Base-by-base conservation (phyloP, 1,140 invertebrate species). In the Sitophilus oryzae region DNA sequence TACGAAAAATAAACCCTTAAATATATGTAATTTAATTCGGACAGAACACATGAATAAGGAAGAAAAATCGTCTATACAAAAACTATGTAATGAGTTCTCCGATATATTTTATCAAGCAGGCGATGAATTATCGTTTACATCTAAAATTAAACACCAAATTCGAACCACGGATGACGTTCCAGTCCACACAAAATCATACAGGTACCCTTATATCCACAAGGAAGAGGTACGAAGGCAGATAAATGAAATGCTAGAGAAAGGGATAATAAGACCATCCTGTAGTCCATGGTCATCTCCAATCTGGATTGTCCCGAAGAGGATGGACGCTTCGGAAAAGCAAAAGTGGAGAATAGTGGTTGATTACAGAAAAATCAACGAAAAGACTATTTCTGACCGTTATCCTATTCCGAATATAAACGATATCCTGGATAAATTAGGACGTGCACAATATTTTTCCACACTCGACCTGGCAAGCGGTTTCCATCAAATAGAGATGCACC, bases 401-500 rank as follows among this genome's bases (percentile, higher is more conserved):
- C 41, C 19, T 34, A 14, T n/a, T n/a, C n/a, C n/a, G n/a, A n/a
- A n/a, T n/a, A n/a, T n/a, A n/a, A n/a, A n/a, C n/a, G n/a, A n/a
- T 36, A 69, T 68, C 16, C 58, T 79, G 20, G 65, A 74, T 51
- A 49, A 58, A 21, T 48, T 78, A 16, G 62, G 61, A 2, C 68
- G 69, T 21, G 60, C 64, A 16, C 65, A 63, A 23, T 76, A 69
- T 51, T 78, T 78, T 58, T 67, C 69, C 10, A 68, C 70, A 6
- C 52, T 78, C 3, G 75, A 79, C 62, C 53, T 77, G 10, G 55
- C 64, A 0, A 19, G 15, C 22, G 41, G 44, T 1, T 46, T 73
- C 61, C 73, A 68, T 61, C 76, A 80, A 61, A 62, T 79, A 16
- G 47, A 59, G n/a, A 55, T 79, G 5, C 49, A 66, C 10, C 19